These are phyloP conservation scores for Barnardius zonarius DNA, from an alignment of 2,113 vertebrate genomes.

Conservation along the genomic window DNA sequence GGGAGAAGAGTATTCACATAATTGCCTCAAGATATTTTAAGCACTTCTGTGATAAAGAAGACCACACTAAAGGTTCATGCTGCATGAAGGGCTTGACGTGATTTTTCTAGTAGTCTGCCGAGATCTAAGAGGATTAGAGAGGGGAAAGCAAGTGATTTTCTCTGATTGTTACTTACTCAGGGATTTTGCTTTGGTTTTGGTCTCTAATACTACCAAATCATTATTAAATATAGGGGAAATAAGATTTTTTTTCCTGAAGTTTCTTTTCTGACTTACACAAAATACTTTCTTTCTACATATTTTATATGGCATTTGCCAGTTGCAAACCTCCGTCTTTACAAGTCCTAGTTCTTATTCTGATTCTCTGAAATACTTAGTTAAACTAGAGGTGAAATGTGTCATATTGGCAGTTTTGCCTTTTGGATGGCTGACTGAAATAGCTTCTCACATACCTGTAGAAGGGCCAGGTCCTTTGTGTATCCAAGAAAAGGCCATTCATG, in stretches of 20 bases:
- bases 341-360: not conserved
- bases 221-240: not conserved
- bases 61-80: not conserved
- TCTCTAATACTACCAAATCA: not conserved
- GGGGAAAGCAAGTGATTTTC: not conserved
- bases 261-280: not conserved
- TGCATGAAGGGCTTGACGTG: not conserved
- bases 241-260: not conserved
- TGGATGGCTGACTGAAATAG: not conserved
- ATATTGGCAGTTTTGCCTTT: not conserved
- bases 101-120: not conserved
- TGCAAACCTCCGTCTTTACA: not conserved
- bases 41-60: not conserved
- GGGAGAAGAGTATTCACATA: not conserved
- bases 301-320: not conserved
- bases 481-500: not conserved
- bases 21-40: not conserved
- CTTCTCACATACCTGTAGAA: not conserved
- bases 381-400: not conserved
- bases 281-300: not conserved
- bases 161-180: not conserved
- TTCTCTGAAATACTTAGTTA: not conserved
- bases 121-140: not conserved
- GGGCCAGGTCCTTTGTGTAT: not conserved
- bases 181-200: not conserved